Base-by-base conservation (phyloP, 2,113 vertebrate genomes). In the Antigone vipio region DNA sequence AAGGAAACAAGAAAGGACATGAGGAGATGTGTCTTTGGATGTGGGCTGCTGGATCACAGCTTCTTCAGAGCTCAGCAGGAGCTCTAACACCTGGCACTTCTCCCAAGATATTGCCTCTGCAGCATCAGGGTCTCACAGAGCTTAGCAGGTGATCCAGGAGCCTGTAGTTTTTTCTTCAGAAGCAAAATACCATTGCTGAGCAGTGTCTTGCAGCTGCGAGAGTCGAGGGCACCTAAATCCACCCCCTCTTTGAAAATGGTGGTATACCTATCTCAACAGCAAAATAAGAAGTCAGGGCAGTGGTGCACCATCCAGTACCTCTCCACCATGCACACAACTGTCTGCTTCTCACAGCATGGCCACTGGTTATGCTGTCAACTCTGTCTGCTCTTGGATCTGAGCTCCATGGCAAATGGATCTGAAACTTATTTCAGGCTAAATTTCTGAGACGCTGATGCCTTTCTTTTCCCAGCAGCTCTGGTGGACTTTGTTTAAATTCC, bases 11-110 rank as follows among this genome's bases (percentile, higher is more conserved):
- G 32, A 15, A 24, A 27, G 59, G 3, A 35, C 38, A 9, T 24
- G 12, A 29, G 35, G 35, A 76, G n/a, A 88, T 29, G 12, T 64
- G 29, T 32, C 30, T 38, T n/a, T 58, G 78, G 17, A 17, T 73
- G 23, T 24, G 59, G 35, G 17, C 8, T 47, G 24, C 40, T 64
- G 29, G 14, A 20, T 45, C 5, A 4, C 53, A 84, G 10, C 30
- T 58, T 50, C 18, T 26, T 62, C 34, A 49, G 62, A 53, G 53
- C 55, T 27, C 34, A 78, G 50, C 9, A 9, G 50, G 35, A 35
- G 29, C 72, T 80, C 53, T 47, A 42, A 42, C 22, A 73, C 10
- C 22, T 1, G 0, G 26, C 11, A 0, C 0, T 34, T 90, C n/a
- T 87, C 49, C 59, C n/a, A 32, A 44, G 26, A 18, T 21, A 32